Base-by-base conservation (phyloP, 1,140 invertebrate genomes). In the Camponotus pennsylvanicus region DNA sequence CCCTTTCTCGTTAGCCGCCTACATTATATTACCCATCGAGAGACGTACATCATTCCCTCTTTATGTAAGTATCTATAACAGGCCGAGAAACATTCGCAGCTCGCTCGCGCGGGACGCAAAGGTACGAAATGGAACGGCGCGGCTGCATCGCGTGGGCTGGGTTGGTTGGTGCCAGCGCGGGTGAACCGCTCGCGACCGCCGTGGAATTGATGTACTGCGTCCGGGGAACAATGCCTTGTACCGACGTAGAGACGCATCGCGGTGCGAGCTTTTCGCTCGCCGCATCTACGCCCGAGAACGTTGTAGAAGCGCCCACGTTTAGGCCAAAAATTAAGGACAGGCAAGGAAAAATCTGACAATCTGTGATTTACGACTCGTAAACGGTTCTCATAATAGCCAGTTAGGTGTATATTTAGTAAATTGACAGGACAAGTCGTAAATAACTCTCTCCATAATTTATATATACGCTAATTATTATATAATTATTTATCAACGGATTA, bases 1-100 rank as follows among this genome's bases (percentile, higher is more conserved):
- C 91, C 92, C 92, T 94, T 94, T 94, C 93, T 94, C 93, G 93
- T 95, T 94, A 94, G 91, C 94, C 94, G 93, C 93, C 94, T 93
- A 94, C 93, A 93, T 94, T 95, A 94, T 94, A 94, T 95, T 94
- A 94, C 91, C 92, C 90, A 95, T 94, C 89, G 94, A 92, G 88
- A 87, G 89, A 89, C 92, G 94, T 95, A 93, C 93, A 94, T 95
- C 94, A 94, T 94, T 94, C 90, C 75, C 90, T 93, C 93, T 92
- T 93, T 92, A 93, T 92, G 92, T 92, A 92, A 93, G 92, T 94
- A 94, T 94, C 93, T 93, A 91, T 94, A 95, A 93, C 93, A 93
- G 92, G 88, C 78, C 92, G 93, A 92, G 93, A 92, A 93, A 94
- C 93, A 94, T 95, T 94, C 90, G 93, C 93, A 93, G 91, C 89